These are phyloP conservation scores for Lagria hirta DNA, from an alignment of 2,888 invertebrate genomes.

Conservation along the genomic window DNA sequence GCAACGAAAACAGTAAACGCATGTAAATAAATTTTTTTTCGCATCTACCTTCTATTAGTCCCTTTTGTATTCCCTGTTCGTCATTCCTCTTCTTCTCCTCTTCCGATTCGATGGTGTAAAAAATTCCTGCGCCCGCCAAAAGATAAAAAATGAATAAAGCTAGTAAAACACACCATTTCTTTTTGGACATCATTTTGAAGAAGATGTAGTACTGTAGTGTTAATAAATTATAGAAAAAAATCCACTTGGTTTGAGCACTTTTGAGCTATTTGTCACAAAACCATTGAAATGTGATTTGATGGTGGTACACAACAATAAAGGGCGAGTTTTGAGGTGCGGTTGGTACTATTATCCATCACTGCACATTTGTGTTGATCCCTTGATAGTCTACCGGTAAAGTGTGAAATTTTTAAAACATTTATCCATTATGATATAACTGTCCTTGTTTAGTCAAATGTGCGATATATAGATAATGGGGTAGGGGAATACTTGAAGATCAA, in stretches of 20 bases:
- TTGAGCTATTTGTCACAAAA: constrained; percentile 9
- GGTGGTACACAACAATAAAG: too few species aligned
- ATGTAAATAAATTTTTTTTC: background rate
- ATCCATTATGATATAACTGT: constrained; percentile 22
- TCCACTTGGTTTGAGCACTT: too few species aligned
- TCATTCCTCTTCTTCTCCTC: constrained; percentile 70
- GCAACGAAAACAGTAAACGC: constrained; percentile 45
- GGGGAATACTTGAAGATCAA: constrained; percentile 21
- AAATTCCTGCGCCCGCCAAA: constrained; percentile 83
- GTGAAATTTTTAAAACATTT: constrained; percentile 24
- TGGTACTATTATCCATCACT: constrained; percentile 16
- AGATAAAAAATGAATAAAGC: constrained; percentile 42
- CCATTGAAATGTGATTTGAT: constrained; percentile 7
- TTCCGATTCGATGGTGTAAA: constrained; percentile 78
- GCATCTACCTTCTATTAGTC: constrained; percentile 15
- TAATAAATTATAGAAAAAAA: too few species aligned
- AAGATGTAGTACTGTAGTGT: background rate
- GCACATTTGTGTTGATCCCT: constrained; percentile 19
- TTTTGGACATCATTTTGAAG: constrained; percentile 41
- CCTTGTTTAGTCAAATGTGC: constrained; percentile 18
- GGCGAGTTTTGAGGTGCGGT: constrained; percentile 19
- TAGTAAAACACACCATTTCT: constrained; percentile 42
- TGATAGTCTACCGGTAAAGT: constrained; percentile 17
- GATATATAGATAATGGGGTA: constrained; percentile 15
- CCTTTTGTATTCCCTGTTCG: too few species aligned